Evolutionary conservation across 53 echinoderm and acorn worm genomes (phyloP), one percentile per base, ranked within the genome.

Genomic region (Arbacia lixula): DNA sequence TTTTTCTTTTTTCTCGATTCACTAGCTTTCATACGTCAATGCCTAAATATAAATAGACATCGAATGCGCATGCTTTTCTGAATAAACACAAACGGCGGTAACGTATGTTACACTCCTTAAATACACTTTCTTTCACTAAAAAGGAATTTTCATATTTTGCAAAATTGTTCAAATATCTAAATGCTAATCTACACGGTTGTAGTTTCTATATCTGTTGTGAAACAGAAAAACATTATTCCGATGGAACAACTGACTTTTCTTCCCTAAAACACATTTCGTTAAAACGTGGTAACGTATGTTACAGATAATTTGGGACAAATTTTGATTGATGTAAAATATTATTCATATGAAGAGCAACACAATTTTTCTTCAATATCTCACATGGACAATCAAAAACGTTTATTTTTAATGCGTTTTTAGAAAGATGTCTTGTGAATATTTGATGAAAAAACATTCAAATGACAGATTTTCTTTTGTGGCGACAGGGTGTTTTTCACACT

Each of bases 241-340:
- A 29, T 29, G 52, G 51, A 40, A 72, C 1, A 2, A 14, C 32
- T 38, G 68, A 68, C 20, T 28, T 50, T 46, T 29, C 43, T 72
- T 20, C 31, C 10, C 51, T 14, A 2, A 10, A 29, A 12, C 1
- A 28, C 24, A 9, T 72, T 51, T 29, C 26, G 3, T 21, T 50
- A 72, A 72, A 72, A 49, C 27, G 29, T 72, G 52, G 72, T 72
- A 72, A 72, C 72, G 68, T 72, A 72, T 72, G 72, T 72, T 72
- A 72, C 72, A 72, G 27, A 8, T 1, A 72, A 50, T 72, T 25
- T 46, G 72, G 4, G 72, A 72, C 51, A 51, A 30, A 65, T 27
- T 27, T 65, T 32, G 30, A 9, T 65, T 32, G 34, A n/a, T 65
- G 65, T 12, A 65, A 26, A 65, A 30, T 19, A 65, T 32, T 27